Evolutionary conservation across 1,140 invertebrate species (phyloP).

Genomic region (Oncopeltus fasciatus): DNA sequence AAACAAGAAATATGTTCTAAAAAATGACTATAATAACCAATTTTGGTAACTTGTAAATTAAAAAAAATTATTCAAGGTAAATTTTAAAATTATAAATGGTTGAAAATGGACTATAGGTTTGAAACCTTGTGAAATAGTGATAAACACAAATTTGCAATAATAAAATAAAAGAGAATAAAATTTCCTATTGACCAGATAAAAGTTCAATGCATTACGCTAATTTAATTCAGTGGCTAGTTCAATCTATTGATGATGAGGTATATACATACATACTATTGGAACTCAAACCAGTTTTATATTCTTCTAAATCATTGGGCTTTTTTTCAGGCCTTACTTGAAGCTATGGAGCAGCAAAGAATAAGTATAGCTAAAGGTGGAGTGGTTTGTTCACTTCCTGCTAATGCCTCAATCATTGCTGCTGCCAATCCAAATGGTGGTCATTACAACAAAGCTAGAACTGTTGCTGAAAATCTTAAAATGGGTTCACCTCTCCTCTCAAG

Average conservation of each 20-base stretch:
- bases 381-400: conserved; percentile 59
- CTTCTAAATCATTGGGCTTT: no score
- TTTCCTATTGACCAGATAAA: no score
- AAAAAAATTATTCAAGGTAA: background rate
- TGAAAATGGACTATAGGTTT: background rate
- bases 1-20: no score
- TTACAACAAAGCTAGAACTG: conserved; percentile 74
- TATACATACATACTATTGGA: no score
- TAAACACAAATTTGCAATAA: no score
- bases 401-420: conserved; percentile 75
- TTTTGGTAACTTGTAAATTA: no score
- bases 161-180: no score
- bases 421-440: conserved; percentile 81
- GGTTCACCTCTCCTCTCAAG: conserved; percentile 70
- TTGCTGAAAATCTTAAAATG: conserved; percentile 81
- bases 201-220: no score
- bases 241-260: no score
- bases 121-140: no score
- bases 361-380: conserved; percentile 81
- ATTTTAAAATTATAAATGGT: background rate
- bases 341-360: conserved; percentile 87
- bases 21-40: no score
- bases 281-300: no score
- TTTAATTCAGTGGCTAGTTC: background rate
- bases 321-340: conserved; percentile 61